Evolutionary conservation across 2,113 vertebrate species (phyloP).

Genomic region (Plotosus lineatus): DNA sequence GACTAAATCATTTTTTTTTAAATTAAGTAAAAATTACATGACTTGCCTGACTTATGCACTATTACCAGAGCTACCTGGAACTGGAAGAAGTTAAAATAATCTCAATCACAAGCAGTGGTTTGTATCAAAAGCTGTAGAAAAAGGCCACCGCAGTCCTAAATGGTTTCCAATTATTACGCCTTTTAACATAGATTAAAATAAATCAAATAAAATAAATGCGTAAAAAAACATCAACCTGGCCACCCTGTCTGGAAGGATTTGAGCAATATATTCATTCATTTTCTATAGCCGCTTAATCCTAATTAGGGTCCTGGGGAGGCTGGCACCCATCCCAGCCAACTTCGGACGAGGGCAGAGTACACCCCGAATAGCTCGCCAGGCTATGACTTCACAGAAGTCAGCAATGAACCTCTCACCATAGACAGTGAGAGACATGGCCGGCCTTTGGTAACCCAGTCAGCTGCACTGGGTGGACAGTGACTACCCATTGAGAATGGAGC

Average conservation of each 20-base stretch:
- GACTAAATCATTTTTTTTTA: background rate
- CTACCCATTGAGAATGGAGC: no score
- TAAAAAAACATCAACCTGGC: background rate
- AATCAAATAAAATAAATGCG: no score
- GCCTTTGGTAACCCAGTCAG: no score
- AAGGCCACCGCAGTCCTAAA: background rate
- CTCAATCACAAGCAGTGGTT: background rate
- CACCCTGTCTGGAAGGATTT: background rate
- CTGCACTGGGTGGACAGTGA: no score
- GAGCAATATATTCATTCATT: background rate
- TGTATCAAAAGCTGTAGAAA: background rate
- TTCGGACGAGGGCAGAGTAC: no score
- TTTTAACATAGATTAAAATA: background rate
- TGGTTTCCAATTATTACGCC: background rate
- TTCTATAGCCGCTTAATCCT: no score
- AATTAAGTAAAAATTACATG: background rate
- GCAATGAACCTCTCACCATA: no score
- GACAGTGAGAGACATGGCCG: no score
- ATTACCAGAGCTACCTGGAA: background rate
- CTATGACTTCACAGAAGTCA: no score
- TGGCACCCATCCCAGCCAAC: no score
- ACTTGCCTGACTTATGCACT: background rate
- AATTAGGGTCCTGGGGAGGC: no score
- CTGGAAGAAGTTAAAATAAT: background rate
- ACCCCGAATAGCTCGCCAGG: no score